Conservation (phyloP, 2,113 vertebrate species). For the Sinocyclocheilus anophthalmus region DNA sequence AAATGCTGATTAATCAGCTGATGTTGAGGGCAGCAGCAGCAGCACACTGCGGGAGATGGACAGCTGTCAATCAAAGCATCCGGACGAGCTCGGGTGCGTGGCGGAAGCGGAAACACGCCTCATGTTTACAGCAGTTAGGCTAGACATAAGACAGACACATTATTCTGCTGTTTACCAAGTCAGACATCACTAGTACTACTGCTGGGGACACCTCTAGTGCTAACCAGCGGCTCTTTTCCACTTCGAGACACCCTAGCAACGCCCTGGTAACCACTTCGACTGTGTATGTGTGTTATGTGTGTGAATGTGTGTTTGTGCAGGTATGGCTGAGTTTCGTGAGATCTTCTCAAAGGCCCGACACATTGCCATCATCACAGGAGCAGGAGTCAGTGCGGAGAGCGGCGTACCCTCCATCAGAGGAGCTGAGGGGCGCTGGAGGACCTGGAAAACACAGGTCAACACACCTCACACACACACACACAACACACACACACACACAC, state of each 20-base stretch:
- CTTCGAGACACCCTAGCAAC: too few relatives aligned
- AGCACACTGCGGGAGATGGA: constrained; percentile 6
- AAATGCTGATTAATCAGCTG: neutral
- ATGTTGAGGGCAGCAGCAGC: neutral
- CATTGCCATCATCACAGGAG: constrained; percentile 90
- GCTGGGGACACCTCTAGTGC: neutral
- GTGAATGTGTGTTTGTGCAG: constrained; percentile 65
- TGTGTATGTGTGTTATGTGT: neutral
- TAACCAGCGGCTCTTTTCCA: neutral
- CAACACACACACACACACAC: neutral
- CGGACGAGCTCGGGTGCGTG: constrained; percentile 2
- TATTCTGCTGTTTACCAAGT: too few relatives aligned
- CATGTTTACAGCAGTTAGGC: too few relatives aligned
- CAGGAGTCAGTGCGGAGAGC: constrained; percentile 90
- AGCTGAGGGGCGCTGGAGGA: constrained; percentile 89
- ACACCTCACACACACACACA: neutral
- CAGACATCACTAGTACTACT: too few relatives aligned
- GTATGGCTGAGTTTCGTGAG: constrained; percentile 87
- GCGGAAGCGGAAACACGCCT: neutral
- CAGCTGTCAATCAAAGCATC: neutral
- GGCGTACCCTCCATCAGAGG: constrained; percentile 92
- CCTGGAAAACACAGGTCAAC: constrained; percentile 90
- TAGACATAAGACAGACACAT: too few relatives aligned
- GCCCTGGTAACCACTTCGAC: too few relatives aligned
- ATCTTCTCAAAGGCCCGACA: constrained; percentile 89